Conservation (phyloP, 2,113 vertebrate species). For the Leuciscus idus region DNA sequence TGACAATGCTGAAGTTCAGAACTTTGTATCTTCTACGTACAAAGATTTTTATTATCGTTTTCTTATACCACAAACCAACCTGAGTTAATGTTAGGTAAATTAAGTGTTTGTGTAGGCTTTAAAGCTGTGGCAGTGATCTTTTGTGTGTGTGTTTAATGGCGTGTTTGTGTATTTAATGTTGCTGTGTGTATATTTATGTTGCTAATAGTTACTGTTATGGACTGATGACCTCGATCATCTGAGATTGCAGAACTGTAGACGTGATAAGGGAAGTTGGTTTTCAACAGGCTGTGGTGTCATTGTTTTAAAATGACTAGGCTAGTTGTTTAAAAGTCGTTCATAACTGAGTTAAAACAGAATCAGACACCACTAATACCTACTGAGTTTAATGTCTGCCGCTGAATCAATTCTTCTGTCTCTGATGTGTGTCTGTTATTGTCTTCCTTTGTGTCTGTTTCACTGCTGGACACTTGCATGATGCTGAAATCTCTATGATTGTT, state of each 20-base stretch:
- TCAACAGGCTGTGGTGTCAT: not conserved
- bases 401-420: conserved; percentile 19
- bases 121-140: not conserved
- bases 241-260: conserved; percentile 25
- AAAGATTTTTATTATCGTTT: not conserved
- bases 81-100: not conserved
- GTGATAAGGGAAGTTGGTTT: conserved; percentile 17
- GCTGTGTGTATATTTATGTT: conserved; percentile 25
- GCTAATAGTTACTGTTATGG: conserved; percentile 25
- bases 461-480: conserved; percentile 8
- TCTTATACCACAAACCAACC: not conserved
- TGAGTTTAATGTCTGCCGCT: not conserved
- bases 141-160: not conserved
- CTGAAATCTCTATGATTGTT: not conserved
- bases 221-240: conserved; percentile 29
- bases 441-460: conserved; percentile 21
- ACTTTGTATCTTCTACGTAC: not conserved
- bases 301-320: not conserved
- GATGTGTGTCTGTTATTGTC: conserved; percentile 3
- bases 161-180: not conserved
- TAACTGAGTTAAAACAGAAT: not conserved
- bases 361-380: not conserved
- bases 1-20: not conserved
- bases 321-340: not conserved
- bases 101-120: not conserved